Conservation (phyloP, 1,140 invertebrate genomes). For the Araneus ventricosus region DNA sequence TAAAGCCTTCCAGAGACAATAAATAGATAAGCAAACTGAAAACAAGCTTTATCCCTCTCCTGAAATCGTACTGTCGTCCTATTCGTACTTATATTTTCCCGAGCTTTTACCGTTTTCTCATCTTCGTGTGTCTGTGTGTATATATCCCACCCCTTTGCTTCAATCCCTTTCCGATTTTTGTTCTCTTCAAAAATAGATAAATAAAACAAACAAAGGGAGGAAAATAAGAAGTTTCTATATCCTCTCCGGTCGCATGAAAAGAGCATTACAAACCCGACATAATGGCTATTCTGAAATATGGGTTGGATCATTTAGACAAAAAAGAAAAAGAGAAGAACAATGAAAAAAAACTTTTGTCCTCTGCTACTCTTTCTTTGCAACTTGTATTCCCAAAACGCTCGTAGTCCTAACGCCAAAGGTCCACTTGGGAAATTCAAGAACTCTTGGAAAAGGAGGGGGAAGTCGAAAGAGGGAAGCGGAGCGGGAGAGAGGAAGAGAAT, state of each 20-base stretch:
- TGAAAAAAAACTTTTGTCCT: conserved; percentile 11
- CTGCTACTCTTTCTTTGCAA: background rate
- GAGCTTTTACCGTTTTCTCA: background rate
- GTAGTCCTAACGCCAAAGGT: conserved; percentile 63
- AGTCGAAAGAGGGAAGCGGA: background rate
- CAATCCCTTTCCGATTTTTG: conserved; percentile 64
- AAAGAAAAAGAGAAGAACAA: background rate
- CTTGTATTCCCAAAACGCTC: conserved; percentile 32
- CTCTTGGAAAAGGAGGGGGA: background rate
- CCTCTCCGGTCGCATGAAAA: conserved; percentile 66
- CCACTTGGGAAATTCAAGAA: conserved; percentile 67
- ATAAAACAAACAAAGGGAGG: background rate
- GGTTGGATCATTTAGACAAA: conserved; percentile 64
- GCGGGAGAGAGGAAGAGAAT: background rate
- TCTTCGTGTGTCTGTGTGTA: background rate
- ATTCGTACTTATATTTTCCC: conserved; percentile 27
- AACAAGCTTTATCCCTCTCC: conserved; percentile 61
- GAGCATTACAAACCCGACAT: conserved; percentile 72
- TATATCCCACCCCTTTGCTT: conserved; percentile 8
- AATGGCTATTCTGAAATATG: conserved; percentile 75
- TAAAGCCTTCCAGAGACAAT: conserved; percentile 70
- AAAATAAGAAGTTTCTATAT: conserved; percentile 1
- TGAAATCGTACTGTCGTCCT: conserved; percentile 64
- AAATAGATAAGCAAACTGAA: conserved; percentile 68
- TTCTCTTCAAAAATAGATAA: conserved; percentile 2